phyloP scores from a whole-genome alignment of 2,113 vertebrate genomes.

The Hemichromis elongatus region DNA sequence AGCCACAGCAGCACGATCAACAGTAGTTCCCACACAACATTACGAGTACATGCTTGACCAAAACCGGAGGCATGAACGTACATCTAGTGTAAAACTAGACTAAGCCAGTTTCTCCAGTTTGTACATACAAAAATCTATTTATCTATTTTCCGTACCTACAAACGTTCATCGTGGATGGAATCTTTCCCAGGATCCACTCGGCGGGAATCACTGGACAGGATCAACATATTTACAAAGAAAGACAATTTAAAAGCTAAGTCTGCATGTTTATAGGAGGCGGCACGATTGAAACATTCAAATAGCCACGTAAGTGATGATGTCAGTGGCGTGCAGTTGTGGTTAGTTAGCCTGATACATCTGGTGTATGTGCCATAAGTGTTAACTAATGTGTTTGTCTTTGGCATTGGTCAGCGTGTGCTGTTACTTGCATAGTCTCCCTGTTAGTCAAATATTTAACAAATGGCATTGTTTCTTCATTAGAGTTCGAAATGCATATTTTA shows the following conservation, averaged over 20 bases:
- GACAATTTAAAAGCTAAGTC: background rate
- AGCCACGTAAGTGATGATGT: background rate
- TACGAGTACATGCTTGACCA: background rate
- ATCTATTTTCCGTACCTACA: background rate
- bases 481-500: background rate
- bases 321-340: background rate
- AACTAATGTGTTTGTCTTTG: background rate
- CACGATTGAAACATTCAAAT: background rate
- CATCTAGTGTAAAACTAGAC: background rate
- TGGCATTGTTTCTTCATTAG: background rate
- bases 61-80: background rate
- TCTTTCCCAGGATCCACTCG: background rate
- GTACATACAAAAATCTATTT: background rate
- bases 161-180: background rate
- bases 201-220: background rate
- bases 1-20: conserved; percentile 15
- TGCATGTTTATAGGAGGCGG: background rate
- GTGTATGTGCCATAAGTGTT: background rate
- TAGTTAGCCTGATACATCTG: background rate
- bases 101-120: background rate
- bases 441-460: background rate
- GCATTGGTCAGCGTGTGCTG: background rate
- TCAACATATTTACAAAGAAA: background rate
- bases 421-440: background rate
- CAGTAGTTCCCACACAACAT: background rate